phyloP scores from a whole-genome alignment of 2,888 invertebrate species.

The Periphyllus acericola region DNA sequence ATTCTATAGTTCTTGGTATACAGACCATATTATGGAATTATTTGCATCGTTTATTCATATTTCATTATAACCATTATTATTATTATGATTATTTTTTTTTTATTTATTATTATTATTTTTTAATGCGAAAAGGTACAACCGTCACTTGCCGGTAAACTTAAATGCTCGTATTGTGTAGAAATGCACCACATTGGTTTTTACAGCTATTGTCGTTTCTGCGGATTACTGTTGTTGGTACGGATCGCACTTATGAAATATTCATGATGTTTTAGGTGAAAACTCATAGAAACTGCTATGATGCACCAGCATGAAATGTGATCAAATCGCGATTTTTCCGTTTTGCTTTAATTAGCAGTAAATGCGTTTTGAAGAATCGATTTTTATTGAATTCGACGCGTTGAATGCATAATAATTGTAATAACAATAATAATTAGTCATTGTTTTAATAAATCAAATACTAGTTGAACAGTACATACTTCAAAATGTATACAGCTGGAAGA shows the following conservation, averaged over 20 bases:
- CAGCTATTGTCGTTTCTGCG: background rate
- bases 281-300: background rate
- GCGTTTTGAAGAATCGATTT: background rate
- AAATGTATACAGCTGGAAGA: too few species aligned
- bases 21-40: background rate
- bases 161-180: conserved; percentile 34
- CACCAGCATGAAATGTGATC: conserved; percentile 23
- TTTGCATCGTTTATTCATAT: conserved; percentile 21
- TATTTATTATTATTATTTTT: conserved; percentile 19
- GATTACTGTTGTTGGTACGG: conserved; percentile 3
- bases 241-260: conserved; percentile 46
- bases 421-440: too few species aligned
- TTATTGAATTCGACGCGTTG: background rate
- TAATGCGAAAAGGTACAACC: conserved; percentile 28
- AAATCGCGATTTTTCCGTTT: conserved; percentile 13
- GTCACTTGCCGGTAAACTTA: conserved; percentile 18
- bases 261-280: conserved; percentile 48
- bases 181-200: conserved; percentile 22
- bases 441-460: too few species aligned
- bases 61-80: background rate
- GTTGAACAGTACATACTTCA: too few species aligned
- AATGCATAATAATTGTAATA: too few species aligned
- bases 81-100: background rate
- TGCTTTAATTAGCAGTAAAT: conserved; percentile 8
- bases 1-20: background rate